phyloP scores from a whole-genome alignment of 92 coral and sea anemone genomes.

The Phenganax marumi region DNA sequence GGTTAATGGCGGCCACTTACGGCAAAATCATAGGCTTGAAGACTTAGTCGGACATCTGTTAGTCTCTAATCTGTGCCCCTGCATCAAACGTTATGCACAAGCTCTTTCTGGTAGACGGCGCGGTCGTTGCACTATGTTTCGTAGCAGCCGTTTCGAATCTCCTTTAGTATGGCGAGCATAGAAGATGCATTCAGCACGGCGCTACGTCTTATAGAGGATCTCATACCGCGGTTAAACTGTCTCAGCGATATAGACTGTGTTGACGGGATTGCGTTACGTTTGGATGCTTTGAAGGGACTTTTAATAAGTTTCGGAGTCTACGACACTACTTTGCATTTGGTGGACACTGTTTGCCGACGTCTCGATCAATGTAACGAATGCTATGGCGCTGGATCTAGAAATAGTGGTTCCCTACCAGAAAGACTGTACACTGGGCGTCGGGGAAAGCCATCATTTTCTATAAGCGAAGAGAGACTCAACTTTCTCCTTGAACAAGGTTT shows the following conservation, averaged over 20 bases:
- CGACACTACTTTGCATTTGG: neutral
- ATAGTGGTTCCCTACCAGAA: neutral
- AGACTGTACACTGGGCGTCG: constrained; percentile 38
- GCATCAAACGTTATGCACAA: neutral
- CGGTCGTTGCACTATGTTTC: neutral
- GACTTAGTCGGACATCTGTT: no score
- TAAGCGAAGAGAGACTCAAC: constrained; percentile 51
- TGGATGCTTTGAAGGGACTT: neutral
- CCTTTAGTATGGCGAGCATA: neutral
- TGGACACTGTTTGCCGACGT: neutral
- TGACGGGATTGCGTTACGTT: neutral
- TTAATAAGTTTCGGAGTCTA: neutral
- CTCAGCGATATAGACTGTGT: neutral
- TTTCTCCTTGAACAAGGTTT: constrained; percentile 61
- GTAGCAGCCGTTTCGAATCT: no score
- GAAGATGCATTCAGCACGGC: neutral
- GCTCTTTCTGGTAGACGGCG: neutral
- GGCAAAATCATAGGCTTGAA: no score
- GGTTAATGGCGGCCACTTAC: no score
- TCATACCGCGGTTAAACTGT: neutral
- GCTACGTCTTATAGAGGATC: neutral
- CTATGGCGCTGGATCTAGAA: neutral
- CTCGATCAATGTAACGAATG: neutral
- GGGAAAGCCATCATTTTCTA: constrained; percentile 65
- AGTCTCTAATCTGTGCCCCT: no score